These are phyloP conservation scores for Tribolium madens DNA, from an alignment of 1,140 invertebrate species.

Conservation along the genomic window DNA sequence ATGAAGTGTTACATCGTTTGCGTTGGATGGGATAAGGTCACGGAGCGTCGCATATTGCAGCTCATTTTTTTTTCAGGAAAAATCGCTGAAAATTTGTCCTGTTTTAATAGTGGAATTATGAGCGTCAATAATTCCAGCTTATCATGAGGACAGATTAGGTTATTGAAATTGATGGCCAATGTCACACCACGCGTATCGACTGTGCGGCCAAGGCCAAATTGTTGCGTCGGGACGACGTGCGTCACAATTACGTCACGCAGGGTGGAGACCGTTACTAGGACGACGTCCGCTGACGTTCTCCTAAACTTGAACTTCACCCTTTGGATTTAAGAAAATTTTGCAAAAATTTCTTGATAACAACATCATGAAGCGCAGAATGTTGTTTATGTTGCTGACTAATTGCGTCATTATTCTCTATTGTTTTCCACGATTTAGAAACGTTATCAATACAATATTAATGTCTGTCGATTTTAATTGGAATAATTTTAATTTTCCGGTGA, in stretches of 20 bases:
- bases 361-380: slow-evolving; percentile 2
- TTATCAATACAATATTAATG: slow-evolving; percentile 19
- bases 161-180: slow-evolving; percentile 49
- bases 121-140: slow-evolving; percentile 36
- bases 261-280: slow-evolving; percentile 52
- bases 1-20: not conserved
- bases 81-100: no score
- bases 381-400: not conserved
- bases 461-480: slow-evolving; percentile 28
- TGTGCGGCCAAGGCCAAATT: slow-evolving; percentile 49
- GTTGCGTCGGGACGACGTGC: slow-evolving; percentile 51
- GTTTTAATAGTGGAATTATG: not conserved
- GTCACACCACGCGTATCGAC: slow-evolving; percentile 49
- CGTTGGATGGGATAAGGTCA: no score
- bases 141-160: not conserved
- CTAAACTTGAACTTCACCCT: slow-evolving; percentile 53
- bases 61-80: no score
- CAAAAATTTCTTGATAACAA: not conserved
- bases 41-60: no score
- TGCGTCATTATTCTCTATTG: slow-evolving; percentile 13
- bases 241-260: slow-evolving; percentile 51
- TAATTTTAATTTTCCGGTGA: slow-evolving; percentile 37
- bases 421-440: slow-evolving; percentile 20
- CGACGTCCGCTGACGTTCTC: slow-evolving; percentile 50
- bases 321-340: slow-evolving; percentile 26